These are phyloP conservation scores for Sitobion miscanthi DNA, from an alignment of 1,140 invertebrate genomes.

Conservation along the genomic window DNA sequence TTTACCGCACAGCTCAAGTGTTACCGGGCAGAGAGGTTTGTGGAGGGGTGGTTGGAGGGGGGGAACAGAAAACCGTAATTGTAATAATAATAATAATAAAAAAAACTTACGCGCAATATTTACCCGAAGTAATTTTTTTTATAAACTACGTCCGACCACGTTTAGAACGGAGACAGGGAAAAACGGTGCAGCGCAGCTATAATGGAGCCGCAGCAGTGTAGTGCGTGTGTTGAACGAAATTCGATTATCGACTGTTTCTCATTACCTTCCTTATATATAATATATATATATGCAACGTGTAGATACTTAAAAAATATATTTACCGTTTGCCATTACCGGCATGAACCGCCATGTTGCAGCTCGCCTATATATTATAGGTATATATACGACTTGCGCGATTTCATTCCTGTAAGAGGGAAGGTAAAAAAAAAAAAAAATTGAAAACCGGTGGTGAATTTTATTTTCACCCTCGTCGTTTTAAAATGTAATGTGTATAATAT, in stretches of 20 bases:
- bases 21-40: not conserved
- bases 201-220: not conserved
- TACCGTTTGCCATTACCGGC: not conserved
- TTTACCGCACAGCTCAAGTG: not conserved
- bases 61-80: not conserved
- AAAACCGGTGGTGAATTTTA: not conserved
- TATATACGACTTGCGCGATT: too few species aligned
- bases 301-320: not conserved
- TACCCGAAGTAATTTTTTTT: constrained; percentile 16
- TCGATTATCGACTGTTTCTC: constrained; percentile 23
- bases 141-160: not conserved
- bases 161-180: too few species aligned
- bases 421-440: not conserved
- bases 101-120: not conserved
- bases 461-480: not conserved
- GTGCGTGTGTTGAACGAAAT: constrained; percentile 1
- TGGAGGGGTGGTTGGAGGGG: not conserved
- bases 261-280: not conserved
- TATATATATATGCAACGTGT: not conserved
- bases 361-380: not conserved
- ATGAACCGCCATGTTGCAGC: not conserved
- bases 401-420: not conserved
- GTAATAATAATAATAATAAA: not conserved
- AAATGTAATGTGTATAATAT: not conserved
- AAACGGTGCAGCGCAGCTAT: not conserved